Percentiles rank a stretch among this genome's conserved stretches.
Conservation (phyloP, 2,113 vertebrate genomes). For the Porphyrio hochstetteri region DNA sequence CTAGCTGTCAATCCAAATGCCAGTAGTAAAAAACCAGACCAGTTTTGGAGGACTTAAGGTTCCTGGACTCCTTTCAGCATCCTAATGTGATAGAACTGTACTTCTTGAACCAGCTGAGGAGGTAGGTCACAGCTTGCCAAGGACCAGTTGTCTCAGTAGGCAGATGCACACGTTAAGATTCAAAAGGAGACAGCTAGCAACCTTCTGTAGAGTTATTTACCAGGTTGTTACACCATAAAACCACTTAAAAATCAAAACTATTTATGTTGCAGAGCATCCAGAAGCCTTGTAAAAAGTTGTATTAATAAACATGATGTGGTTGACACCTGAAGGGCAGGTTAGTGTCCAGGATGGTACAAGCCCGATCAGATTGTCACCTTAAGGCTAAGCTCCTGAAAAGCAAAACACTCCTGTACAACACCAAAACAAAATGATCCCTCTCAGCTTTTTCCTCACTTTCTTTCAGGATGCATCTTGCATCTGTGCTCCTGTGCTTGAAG, state of each 20-base stretch:
- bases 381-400: neutral
- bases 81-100: neutral
- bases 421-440: neutral
- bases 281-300: neutral
- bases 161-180: neutral
- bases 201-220: neutral
- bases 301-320: neutral
- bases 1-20: neutral
- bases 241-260: neutral
- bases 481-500: neutral
- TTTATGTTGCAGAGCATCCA: neutral
- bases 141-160: rapidly evolving
- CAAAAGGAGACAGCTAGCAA: neutral
- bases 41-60: neutral
- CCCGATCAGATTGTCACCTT: neutral
- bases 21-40: neutral
- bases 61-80: neutral
- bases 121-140: neutral
- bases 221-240: neutral
- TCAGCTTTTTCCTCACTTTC: neutral
- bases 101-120: neutral
- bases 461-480: neutral
- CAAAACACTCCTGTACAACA: neutral
- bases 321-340: neutral
- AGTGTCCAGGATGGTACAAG: neutral